Conservation (phyloP, 1,140 invertebrate genomes). For the Triops cancriformis region DNA sequence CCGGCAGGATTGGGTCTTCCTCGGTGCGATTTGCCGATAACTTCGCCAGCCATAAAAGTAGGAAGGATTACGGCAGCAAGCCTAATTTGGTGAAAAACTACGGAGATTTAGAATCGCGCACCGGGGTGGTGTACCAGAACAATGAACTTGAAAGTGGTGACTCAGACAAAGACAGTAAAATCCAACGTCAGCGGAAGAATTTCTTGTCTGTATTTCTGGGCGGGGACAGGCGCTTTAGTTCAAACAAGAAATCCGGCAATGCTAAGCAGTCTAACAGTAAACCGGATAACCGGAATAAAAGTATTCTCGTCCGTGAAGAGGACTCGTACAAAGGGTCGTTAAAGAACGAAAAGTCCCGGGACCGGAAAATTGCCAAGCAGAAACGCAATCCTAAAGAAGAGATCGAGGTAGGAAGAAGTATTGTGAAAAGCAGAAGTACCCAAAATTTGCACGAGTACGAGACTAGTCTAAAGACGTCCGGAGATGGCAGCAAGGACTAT, state of each 20-base stretch:
- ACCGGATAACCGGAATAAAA: background rate
- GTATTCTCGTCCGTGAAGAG: background rate
- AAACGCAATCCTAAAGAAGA: background rate
- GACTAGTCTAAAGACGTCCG: background rate
- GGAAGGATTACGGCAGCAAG: background rate
- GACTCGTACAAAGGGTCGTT: background rate
- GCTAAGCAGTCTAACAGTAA: background rate
- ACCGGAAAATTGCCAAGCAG: background rate
- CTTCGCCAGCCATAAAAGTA: background rate
- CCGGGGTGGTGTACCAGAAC: background rate
- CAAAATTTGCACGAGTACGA: background rate
- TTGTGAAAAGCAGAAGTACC: background rate
- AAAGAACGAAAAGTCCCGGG: background rate
- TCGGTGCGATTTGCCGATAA: background rate
- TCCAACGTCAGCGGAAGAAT: conserved; percentile 25
- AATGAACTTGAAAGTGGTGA: conserved; percentile 18
- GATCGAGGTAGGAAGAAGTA: background rate
- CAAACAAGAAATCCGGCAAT: background rate
- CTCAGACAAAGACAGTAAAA: conserved; percentile 25
- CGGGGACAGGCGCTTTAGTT: background rate
- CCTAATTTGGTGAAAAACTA: background rate
- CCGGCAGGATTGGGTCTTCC: background rate
- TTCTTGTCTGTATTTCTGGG: conserved; percentile 24
- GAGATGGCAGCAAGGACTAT: background rate
- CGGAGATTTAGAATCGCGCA: background rate